Conservation (phyloP, 2,113 vertebrate genomes). For the Tapirus terrestris region DNA sequence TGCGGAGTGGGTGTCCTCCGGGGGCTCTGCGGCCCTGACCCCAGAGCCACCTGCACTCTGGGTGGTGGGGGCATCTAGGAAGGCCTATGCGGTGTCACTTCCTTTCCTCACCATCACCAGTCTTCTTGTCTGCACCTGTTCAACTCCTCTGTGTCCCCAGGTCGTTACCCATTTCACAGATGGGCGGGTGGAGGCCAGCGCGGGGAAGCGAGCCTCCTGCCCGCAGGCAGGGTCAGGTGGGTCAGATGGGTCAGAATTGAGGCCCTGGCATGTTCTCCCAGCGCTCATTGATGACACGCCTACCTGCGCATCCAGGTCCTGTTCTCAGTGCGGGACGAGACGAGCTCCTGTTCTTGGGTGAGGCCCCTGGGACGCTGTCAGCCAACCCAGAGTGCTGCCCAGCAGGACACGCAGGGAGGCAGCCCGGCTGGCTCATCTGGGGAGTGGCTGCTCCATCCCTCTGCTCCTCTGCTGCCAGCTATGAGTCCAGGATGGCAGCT, state of each 20-base stretch:
- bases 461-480: neutral
- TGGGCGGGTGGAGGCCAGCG: neutral
- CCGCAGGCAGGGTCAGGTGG: too few relatives aligned
- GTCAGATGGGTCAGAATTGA: neutral
- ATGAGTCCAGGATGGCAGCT: neutral
- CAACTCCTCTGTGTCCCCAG: rapidly evolving
- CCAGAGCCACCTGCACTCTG: neutral
- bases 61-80: neutral
- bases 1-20: rapidly evolving
- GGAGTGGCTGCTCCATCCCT: rapidly evolving
- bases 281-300: rapidly evolving
- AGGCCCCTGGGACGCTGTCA: neutral
- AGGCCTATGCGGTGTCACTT: neutral
- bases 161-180: neutral
- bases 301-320: neutral
- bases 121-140: rapidly evolving
- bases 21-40: neutral
- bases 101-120: neutral
- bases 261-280: neutral
- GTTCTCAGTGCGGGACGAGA: neutral
- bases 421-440: neutral
- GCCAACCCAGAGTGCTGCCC: neutral
- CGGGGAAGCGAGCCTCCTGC: neutral
- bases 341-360: rapidly evolving
- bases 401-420: neutral